Base-by-base conservation (phyloP, 1,140 invertebrate species). In the Cardiocondyla obscurior region DNA sequence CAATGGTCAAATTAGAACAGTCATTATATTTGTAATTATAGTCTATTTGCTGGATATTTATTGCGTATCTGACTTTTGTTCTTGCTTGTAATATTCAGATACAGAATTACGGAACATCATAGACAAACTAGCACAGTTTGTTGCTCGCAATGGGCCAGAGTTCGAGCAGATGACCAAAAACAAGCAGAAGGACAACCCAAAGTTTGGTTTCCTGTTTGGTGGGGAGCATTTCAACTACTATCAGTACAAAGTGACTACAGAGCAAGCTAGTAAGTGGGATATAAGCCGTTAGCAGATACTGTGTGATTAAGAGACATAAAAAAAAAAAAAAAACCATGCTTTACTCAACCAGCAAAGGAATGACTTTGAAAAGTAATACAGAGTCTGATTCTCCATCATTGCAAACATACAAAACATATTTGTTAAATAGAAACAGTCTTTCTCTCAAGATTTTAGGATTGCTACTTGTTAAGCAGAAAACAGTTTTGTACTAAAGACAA, bases 151-250 rank as follows among this genome's bases (percentile, higher is more conserved):
- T 97, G 99, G 99, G 22, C 98, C 98, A 1, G 98, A 99, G 93
- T 99, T 99, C 95, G 99, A 99, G 95, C 96, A 98, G 92, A 99
- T 99, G 96, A 99, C 98, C 58, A 99, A 99, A 95, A 98, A 98
- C 90, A 99, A 99, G 94, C 98, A 99, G 94, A 97, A 98, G 93
- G 98, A 98, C 90, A 99, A 99, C 94, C 98, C 98, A 14, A 98
- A 98, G 92, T 99, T 99, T 95, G 96, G 97, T 85, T 99, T 99
- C 94, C 95, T 99, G 44, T 99, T 99, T 95, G 98, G 98, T 86
- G 99, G 99, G 60, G 98, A 99, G 91, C 97, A 96, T 94, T 98
- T 97, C 94, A 97, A 97, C 93, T 99, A 99, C 94, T 99, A 99
- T 94, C 98, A 99, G 92, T 99, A 98, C 92, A 97, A 98, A 96